phyloP scores from a whole-genome alignment of 2,797 vertebrate genomes.

The Melanotaenia pygmaea region DNA sequence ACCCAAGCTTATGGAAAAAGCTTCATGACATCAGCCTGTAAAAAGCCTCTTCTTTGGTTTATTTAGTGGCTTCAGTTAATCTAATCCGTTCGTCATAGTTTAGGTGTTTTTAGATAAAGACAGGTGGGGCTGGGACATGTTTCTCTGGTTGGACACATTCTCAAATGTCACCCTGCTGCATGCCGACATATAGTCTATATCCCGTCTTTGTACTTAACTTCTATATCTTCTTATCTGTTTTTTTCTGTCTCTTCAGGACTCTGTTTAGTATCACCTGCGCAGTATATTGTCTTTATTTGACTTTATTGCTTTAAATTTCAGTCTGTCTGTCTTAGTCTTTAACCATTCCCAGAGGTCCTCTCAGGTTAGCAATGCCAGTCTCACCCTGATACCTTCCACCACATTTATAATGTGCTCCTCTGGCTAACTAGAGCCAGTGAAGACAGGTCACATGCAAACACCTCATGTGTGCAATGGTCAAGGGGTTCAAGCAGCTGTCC shows the following conservation, averaged over 20 bases:
- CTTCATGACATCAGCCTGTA: not conserved
- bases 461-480: slow-evolving; percentile 33
- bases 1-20: slow-evolving; percentile 12
- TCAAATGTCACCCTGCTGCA: slow-evolving; percentile 70
- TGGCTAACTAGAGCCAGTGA: slow-evolving; percentile 51
- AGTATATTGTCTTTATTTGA: not conserved
- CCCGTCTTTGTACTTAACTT: slow-evolving; percentile 25
- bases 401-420: slow-evolving; percentile 47
- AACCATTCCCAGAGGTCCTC: slow-evolving; percentile 41
- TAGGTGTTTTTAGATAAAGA: slow-evolving; percentile 72
- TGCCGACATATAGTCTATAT: slow-evolving; percentile 39
- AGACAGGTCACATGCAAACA: slow-evolving; percentile 49
- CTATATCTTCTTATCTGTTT: not conserved
- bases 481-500: slow-evolving; percentile 23
- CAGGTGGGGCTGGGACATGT: slow-evolving; percentile 72
- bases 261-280: not conserved
- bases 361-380: slow-evolving; percentile 43
- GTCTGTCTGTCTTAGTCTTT: slow-evolving; percentile 21
- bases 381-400: slow-evolving; percentile 24
- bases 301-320: not conserved
- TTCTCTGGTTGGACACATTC: slow-evolving; percentile 68
- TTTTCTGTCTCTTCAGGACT: slow-evolving; percentile 10
- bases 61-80: slow-evolving; percentile 29
- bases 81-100: slow-evolving; percentile 54
- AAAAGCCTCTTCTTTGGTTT: slow-evolving; percentile 16